Base-by-base conservation (phyloP, 2,797 vertebrate species). In the Tadarida brasiliensis region DNA sequence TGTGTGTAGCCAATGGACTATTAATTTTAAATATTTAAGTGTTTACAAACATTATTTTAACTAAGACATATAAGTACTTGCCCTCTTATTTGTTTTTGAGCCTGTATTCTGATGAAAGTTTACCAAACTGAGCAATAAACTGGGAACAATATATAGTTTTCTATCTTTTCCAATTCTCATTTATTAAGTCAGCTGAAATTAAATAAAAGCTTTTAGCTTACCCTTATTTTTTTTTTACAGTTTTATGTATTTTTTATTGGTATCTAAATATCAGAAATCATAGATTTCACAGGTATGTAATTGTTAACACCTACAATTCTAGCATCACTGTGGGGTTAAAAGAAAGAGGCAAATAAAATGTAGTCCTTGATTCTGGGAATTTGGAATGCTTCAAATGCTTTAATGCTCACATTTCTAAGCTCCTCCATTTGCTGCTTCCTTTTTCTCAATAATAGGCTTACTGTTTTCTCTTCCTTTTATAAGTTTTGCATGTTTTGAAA, bases 291-390 rank as follows among this genome's bases (percentile, higher is more conserved):
- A 96, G 51, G 56, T 89, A 81, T 76, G 44, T 12, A 76, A 89
- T n/a, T 39, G 70, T 76, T 90, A 65, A 78, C n/a, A 56, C 47
- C 44, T 76, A 63, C 35, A 86, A 14, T 47, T 95, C 54, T 90
- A 87, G 68, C 63, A 68, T 90, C 35, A 74, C 11, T 83, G 3
- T 61, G n/a, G 17, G 3, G 19, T 59, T 47, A 20, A 26, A 22
- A 92, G 26, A 47, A 11, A 22, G 17, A 16, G 15, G 11, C 1
- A 44, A 28, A 89, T 51, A 35, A 51, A 89, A 51, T 57, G 4
- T 68, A n/a, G 8, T 26, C 59, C 7, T 90, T 86, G n/a, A 68
- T 95, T 97, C 82, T 94, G 82, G 95, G 89, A 95, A 94, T 17
- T 59, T 86, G 67, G 8, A 63, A 88, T 30, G 54, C 39, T 7